Conservation (phyloP, 2,888 invertebrate genomes). For the Coremacera marginata region DNA sequence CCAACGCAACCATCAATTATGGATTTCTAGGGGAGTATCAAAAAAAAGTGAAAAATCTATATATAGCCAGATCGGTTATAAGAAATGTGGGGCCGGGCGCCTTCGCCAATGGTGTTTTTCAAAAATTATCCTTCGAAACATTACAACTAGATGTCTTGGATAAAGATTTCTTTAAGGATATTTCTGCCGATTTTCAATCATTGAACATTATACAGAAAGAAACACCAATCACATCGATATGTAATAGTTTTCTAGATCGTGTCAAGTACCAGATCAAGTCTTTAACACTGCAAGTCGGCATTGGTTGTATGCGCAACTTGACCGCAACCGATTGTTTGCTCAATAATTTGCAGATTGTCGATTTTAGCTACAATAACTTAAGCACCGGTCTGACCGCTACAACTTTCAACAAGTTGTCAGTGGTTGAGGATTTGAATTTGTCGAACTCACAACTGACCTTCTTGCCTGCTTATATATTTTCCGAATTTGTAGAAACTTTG, state of each 20-base stretch:
- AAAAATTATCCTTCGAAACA: slow-evolving; percentile 53
- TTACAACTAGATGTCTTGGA: slow-evolving; percentile 48
- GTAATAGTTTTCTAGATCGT: slow-evolving; percentile 52
- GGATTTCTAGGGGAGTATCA: slow-evolving; percentile 54
- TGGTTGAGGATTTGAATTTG: slow-evolving; percentile 56
- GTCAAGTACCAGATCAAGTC: slow-evolving; percentile 55
- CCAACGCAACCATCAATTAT: slow-evolving; percentile 46
- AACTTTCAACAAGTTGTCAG: slow-evolving; percentile 54
- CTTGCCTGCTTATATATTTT: slow-evolving; percentile 56
- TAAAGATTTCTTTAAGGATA: slow-evolving; percentile 51
- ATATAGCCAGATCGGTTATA: slow-evolving; percentile 53
- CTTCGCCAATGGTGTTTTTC: slow-evolving; percentile 54
- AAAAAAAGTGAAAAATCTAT: slow-evolving; percentile 48
- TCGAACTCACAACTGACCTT: slow-evolving; percentile 54
- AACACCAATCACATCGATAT: slow-evolving; percentile 42
- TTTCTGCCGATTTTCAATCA: slow-evolving; percentile 43
- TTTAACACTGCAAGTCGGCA: slow-evolving; percentile 52
- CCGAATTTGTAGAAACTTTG: slow-evolving; percentile 49
- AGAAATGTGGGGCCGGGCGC: slow-evolving; percentile 52
- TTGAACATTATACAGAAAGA: slow-evolving; percentile 54
- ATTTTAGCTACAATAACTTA: slow-evolving; percentile 60
- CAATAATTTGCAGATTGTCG: slow-evolving; percentile 51
- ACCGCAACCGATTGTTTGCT: slow-evolving; percentile 52
- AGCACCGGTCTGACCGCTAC: slow-evolving; percentile 39
- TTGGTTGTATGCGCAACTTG: slow-evolving; percentile 52